Evolutionary conservation across 2,113 vertebrate species (phyloP).

Genomic region (Chroicocephalus ridibundus): DNA sequence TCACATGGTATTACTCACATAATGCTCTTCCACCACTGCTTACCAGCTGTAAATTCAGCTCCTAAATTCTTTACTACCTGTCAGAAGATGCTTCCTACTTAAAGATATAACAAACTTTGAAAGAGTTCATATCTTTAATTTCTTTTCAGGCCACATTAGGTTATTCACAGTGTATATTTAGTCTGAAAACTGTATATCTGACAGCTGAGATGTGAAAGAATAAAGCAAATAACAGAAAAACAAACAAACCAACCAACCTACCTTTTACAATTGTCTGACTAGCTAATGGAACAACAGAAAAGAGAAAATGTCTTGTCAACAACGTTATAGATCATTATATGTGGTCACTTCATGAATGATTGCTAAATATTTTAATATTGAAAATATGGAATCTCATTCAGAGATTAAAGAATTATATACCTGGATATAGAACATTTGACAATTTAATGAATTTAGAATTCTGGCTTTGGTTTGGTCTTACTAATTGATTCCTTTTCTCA

Average conservation of each 20-base stretch:
- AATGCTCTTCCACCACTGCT: background rate
- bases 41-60: background rate
- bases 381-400: background rate
- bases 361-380: background rate
- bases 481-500: background rate
- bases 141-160: background rate
- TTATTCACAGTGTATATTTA: background rate
- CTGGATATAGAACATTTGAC: background rate
- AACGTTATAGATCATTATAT: background rate
- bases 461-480: background rate
- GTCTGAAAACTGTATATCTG: background rate
- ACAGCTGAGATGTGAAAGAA: background rate
- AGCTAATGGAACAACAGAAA: background rate
- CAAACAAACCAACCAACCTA: background rate
- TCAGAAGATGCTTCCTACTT: background rate
- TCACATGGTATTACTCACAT: background rate
- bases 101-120: background rate
- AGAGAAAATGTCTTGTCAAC: background rate
- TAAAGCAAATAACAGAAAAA: background rate
- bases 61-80: background rate
- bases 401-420: background rate
- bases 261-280: background rate
- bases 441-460: background rate
- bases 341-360: background rate
- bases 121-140: background rate